phyloP scores from a whole-genome alignment of 1,140 invertebrate species.

The Trypoxylus dichotomus region DNA sequence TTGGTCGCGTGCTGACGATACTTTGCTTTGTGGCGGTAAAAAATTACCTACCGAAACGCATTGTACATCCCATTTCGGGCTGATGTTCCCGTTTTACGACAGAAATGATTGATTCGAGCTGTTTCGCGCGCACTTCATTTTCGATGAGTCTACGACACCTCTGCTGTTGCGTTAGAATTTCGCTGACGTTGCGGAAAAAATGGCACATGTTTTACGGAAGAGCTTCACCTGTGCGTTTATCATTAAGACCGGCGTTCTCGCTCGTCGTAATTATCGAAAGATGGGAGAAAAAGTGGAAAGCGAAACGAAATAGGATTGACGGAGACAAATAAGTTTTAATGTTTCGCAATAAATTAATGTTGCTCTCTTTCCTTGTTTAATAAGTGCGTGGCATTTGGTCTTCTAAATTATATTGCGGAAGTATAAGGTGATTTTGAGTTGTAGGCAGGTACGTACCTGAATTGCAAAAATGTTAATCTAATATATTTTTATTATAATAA shows the following conservation, averaged over 20 bases:
- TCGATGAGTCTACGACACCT: not conserved
- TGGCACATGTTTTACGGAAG: conserved; percentile 20
- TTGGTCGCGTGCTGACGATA: not conserved
- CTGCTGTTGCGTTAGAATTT: not conserved
- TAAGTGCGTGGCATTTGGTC: too few species aligned
- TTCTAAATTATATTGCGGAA: too few species aligned
- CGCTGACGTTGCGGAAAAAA: not conserved
- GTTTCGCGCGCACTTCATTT: not conserved
- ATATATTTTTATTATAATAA: too few species aligned
- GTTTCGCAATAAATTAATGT: not conserved
- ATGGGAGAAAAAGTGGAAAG: conserved; percentile 2
- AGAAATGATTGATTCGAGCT: conserved; percentile 6
- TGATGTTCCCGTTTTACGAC: not conserved
- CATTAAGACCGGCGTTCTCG: not conserved
- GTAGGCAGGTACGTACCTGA: too few species aligned
- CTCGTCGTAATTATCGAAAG: conserved; percentile 7
- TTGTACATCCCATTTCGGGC: not conserved
- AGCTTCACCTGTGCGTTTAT: conserved; percentile 1
- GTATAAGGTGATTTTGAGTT: too few species aligned
- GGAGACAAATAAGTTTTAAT: conserved; percentile 1
- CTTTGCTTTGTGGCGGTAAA: conserved; percentile 4
- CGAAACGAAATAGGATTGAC: not conserved
- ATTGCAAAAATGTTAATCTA: too few species aligned
- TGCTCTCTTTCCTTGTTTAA: too few species aligned
- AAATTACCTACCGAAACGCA: not conserved